Conservation (phyloP, 2,888 invertebrate species). For the Platycnemis pennipes region DNA sequence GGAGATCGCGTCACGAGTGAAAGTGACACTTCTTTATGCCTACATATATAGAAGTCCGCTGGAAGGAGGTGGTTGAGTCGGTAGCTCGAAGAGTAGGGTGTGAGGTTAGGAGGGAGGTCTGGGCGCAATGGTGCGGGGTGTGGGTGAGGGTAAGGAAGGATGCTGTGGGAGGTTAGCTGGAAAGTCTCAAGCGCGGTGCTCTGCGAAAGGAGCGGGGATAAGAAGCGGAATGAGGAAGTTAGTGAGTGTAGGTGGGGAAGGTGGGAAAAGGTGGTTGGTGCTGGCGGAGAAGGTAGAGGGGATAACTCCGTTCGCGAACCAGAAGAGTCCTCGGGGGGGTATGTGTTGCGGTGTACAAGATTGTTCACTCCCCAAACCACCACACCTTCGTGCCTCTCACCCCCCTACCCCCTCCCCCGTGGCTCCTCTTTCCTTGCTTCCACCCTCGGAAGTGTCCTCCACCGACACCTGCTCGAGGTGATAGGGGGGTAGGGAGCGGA, state of each 20-base stretch:
- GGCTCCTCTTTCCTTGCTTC: not conserved
- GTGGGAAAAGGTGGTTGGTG: not conserved
- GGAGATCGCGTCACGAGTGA: not conserved
- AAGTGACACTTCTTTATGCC: not conserved
- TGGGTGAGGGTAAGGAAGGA: not conserved
- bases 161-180: slow-evolving; percentile 13
- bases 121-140: not conserved
- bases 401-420: not conserved
- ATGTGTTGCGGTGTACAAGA: slow-evolving; percentile 23
- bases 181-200: not conserved
- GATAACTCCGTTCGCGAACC: not conserved
- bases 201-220: not conserved
- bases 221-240: not conserved
- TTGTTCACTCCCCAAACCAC: not conserved
- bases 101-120: not conserved
- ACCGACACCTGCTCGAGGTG: slow-evolving; percentile 60
- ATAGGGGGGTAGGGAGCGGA: not conserved
- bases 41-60: not conserved
- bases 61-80: not conserved
- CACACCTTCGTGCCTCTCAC: not conserved
- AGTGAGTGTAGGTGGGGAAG: not conserved
- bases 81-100: not conserved
- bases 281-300: not conserved
- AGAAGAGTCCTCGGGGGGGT: not conserved
- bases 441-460: slow-evolving; percentile 16